These are phyloP conservation scores for Cosmopolites sordidus DNA, from an alignment of 2,888 invertebrate species.

Conservation along the genomic window DNA sequence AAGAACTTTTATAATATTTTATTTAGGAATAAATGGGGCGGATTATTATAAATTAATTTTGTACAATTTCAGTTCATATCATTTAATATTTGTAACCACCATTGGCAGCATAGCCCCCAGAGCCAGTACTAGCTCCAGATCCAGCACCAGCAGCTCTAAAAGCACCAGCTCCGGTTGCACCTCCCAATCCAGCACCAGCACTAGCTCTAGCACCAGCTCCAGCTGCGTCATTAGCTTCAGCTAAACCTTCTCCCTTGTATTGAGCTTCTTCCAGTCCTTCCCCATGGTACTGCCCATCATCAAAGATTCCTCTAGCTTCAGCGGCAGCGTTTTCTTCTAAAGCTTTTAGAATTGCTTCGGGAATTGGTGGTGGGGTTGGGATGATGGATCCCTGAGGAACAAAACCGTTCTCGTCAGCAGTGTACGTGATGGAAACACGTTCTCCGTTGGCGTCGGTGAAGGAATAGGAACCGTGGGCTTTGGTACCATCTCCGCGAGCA, in stretches of 20 bases:
- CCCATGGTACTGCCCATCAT: slow-evolving; percentile 21
- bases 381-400: slow-evolving; percentile 53
- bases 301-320: slow-evolving; percentile 31
- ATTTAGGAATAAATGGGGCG: too few relatives aligned
- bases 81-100: slow-evolving; percentile 2
- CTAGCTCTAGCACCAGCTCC: neutral
- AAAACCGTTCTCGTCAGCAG: slow-evolving; percentile 56
- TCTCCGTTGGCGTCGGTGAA: slow-evolving; percentile 37
- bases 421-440: slow-evolving; percentile 49
- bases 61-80: too few relatives aligned
- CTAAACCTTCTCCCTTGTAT: slow-evolving; percentile 13
- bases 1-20: too few relatives aligned
- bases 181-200: slow-evolving; percentile 2
- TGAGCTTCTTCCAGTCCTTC: slow-evolving; percentile 18
- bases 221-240: slow-evolving; percentile 2
- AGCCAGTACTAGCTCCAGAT: neutral
- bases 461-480: slow-evolving; percentile 32
- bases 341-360: slow-evolving; percentile 52
- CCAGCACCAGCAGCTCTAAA: neutral
- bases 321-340: slow-evolving; percentile 31
- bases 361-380: slow-evolving; percentile 57
- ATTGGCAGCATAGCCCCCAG: neutral
- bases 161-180: too few relatives aligned
- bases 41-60: too few relatives aligned
- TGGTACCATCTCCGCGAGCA: slow-evolving; percentile 18